Base-by-base conservation (phyloP, 30 jellyfish, hydroid and myxozoan genomes). In the Hydractinia symbiolongicarpus region DNA sequence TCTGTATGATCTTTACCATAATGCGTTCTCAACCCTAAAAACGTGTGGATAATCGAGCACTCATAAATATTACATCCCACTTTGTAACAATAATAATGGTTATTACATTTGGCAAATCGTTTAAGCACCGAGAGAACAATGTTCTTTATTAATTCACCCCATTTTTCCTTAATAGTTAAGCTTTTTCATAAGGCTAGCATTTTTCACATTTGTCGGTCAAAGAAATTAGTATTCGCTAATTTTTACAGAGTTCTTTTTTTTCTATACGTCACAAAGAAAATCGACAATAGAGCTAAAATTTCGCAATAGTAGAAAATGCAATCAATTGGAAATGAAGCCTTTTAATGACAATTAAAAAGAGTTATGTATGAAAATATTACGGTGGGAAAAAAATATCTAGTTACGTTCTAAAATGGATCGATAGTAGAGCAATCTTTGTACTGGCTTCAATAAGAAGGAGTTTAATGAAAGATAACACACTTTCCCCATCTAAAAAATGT, bases 351-450 rank as follows among this genome's bases (percentile, higher is more conserved):
- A 7, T 64, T 7, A 44, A 64, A 51, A 64, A 4, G 1, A 64
- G 4, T n/a, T n/a, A 64, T 44, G 4, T n/a, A 64, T 6, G 40
- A 13, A 64, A n/a, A 16, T 11, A 4, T n/a, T 6, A 13, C 4
- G 6, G 74, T 0, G 1, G n/a, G 58, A 30, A 4, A 11, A n/a
- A 30, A 30, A 30, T 30, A 54, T 56, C 9, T 44, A 81, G 95
- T 85, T 82, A 86, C 98, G 67, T 40, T 81, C 88, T 13, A 91
- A 79, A 50, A 91, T 86, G 4, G 86, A 66, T 67, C 82, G 78
- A 92, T 91, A 91, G 79, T 91, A 91, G 6, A 86, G 84, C 67
- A 91, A 53, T 66, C 98, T 78, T 66, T 91, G 98, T 8, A 79
- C 83, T 50, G 98, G 98, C 73, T 91, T 91, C 68, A 91, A 69